phyloP scores from a whole-genome alignment of 1,140 invertebrate genomes.

The Pseudomyrmex flavicornis region DNA sequence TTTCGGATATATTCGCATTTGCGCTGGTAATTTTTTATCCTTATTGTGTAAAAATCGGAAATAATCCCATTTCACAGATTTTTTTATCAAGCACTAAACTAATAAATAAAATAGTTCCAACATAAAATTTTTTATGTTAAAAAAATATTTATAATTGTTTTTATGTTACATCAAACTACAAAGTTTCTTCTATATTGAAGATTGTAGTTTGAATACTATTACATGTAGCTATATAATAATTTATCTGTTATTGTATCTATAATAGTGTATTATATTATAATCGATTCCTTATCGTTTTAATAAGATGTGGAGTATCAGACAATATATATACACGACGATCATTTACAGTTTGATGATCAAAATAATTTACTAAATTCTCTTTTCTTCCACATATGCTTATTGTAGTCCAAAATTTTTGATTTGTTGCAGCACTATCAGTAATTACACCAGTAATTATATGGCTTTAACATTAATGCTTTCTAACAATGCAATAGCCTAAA shows the following conservation, averaged over 20 bases:
- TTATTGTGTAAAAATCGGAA: constrained; percentile 3
- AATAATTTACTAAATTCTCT: not conserved
- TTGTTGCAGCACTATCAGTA: too few relatives aligned
- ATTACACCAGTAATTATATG: too few relatives aligned
- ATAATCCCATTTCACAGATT: not conserved
- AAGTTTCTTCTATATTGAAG: too few relatives aligned
- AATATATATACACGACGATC: not conserved
- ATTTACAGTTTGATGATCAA: not conserved
- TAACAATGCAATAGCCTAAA: too few relatives aligned
- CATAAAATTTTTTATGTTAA: too few relatives aligned
- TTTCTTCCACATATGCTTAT: not conserved
- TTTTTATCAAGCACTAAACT: not conserved
- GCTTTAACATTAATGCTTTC: too few relatives aligned
- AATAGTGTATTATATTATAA: not conserved
- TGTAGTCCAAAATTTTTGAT: too few relatives aligned
- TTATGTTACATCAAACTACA: too few relatives aligned
- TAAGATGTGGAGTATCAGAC: not conserved
- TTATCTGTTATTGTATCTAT: not conserved
- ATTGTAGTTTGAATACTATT: too few relatives aligned
- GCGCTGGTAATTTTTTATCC: not conserved
- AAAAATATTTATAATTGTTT: too few relatives aligned
- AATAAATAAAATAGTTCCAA: not conserved
- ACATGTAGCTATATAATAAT: not conserved
- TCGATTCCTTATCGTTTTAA: constrained; percentile 11
- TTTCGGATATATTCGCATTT: not conserved